Evolutionary conservation across 2,113 vertebrate species (phyloP).

Genomic region (Plecturocebus donacophilus): DNA sequence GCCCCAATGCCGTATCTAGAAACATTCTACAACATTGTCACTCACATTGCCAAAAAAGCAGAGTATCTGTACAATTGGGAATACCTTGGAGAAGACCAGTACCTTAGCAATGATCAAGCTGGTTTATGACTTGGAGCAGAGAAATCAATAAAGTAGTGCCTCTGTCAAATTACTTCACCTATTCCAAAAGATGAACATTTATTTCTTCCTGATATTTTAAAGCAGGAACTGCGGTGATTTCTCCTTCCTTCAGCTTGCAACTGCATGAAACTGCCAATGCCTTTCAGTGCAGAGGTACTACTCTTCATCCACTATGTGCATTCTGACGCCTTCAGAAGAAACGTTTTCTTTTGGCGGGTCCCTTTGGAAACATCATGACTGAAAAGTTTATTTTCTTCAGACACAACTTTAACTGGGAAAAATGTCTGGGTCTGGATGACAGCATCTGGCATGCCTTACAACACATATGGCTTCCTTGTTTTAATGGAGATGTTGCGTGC

Average conservation of each 20-base stretch:
- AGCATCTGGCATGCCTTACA: neutral
- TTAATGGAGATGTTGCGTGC: neutral
- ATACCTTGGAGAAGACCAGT: neutral
- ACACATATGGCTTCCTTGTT: neutral
- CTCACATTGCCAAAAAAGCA: neutral
- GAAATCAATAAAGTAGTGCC: neutral
- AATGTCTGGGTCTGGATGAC: neutral
- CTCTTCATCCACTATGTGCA: neutral
- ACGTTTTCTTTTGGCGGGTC: neutral
- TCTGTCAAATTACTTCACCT: neutral
- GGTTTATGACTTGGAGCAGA: neutral
- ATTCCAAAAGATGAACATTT: neutral
- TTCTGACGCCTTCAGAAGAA: neutral
- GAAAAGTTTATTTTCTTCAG: conserved; percentile 10
- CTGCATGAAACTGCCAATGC: neutral
- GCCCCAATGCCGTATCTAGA: too few relatives aligned
- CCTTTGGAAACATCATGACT: neutral
- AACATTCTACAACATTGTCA: neutral
- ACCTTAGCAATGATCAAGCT: neutral
- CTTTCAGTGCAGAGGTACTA: neutral
- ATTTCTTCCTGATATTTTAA: neutral
- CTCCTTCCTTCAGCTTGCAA: neutral
- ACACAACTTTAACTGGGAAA: conserved; percentile 20
- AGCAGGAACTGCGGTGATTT: neutral
- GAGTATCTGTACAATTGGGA: neutral